Evolutionary conservation across 1,140 invertebrate species (phyloP).

Genomic region (Popillia japonica): DNA sequence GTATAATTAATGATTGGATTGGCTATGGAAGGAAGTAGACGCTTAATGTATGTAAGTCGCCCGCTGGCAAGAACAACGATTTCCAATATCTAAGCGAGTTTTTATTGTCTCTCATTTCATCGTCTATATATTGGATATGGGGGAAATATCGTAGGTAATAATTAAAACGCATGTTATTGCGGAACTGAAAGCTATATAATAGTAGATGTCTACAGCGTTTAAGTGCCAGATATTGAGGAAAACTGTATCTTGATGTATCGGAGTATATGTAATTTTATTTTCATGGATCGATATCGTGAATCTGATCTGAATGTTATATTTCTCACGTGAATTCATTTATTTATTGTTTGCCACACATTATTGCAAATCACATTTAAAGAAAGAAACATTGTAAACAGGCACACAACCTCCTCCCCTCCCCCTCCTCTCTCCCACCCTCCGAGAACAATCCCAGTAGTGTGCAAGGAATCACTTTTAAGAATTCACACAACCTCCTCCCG

Average conservation of each 20-base stretch:
- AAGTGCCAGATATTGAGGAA: background rate
- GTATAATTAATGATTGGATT: background rate
- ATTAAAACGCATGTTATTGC: background rate
- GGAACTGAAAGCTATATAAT: background rate
- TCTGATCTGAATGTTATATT: background rate
- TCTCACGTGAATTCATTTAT: too few relatives aligned
- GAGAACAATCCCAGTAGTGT: too few relatives aligned
- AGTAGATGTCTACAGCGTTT: background rate
- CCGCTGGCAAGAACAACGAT: background rate
- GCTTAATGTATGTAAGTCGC: background rate
- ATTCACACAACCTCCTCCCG: too few relatives aligned
- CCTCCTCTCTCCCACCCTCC: too few relatives aligned
- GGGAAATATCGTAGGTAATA: background rate
- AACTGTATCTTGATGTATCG: background rate
- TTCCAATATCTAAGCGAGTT: constrained; percentile 1
- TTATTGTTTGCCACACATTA: too few relatives aligned
- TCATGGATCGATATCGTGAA: background rate
- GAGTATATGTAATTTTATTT: background rate
- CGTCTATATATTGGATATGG: background rate
- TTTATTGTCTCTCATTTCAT: background rate
- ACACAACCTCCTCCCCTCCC: too few relatives aligned
- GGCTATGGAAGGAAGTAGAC: background rate
- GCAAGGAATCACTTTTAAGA: too few relatives aligned
- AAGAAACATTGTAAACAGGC: too few relatives aligned
- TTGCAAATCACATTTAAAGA: too few relatives aligned